Conservation (phyloP, 2,113 vertebrate genomes). For the Cavia aperea region DNA sequence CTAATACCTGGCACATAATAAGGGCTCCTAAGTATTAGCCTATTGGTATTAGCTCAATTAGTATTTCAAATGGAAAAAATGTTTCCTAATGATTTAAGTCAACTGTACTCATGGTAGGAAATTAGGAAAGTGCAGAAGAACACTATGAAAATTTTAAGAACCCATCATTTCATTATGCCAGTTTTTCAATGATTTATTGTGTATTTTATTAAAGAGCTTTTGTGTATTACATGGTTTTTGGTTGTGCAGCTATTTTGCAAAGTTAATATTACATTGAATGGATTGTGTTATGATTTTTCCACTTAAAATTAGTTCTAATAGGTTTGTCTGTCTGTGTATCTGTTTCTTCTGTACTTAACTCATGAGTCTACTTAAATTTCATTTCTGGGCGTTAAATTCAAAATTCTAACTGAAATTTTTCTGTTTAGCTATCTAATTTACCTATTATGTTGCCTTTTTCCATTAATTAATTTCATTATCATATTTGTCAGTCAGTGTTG, state of each 20-base stretch:
- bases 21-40: background rate
- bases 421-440: background rate
- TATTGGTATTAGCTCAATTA: background rate
- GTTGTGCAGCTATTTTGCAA: background rate
- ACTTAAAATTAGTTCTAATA: background rate
- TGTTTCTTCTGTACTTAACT: background rate
- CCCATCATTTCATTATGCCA: background rate
- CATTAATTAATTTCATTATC: background rate
- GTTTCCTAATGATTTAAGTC: background rate
- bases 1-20: background rate
- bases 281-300: background rate
- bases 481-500: background rate
- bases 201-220: background rate
- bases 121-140: background rate
- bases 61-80: background rate
- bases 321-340: background rate
- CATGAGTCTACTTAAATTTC: background rate
- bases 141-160: background rate
- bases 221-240: background rate
- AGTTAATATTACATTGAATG: constrained; percentile 10
- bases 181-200: background rate
- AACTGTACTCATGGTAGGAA: background rate
- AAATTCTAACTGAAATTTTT: constrained; percentile 7
- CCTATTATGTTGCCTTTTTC: background rate
- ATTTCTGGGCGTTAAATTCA: background rate